Percentiles rank a stretch among this genome's conserved stretches.
Conservation (phyloP, 1,140 invertebrate genomes). For the Coptotermes formosanus region DNA sequence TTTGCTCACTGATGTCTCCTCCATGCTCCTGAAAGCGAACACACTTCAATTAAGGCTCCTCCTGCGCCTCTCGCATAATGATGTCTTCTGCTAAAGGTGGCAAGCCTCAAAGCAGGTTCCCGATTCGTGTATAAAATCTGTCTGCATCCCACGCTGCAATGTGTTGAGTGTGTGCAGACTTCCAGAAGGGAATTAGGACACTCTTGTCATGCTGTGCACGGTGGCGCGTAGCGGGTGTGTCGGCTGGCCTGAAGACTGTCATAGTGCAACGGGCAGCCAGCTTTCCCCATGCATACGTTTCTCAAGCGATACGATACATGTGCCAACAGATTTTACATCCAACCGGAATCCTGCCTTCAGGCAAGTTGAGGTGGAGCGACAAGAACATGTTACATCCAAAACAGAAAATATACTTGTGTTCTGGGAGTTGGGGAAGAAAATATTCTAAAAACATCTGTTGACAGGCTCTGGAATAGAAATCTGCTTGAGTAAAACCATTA, state of each 20-base stretch:
- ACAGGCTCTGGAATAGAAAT: neutral
- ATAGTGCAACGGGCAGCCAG: conserved; percentile 46
- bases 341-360: conserved; percentile 35
- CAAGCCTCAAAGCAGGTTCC: conserved; percentile 35
- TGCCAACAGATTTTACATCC: conserved; percentile 36
- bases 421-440: neutral
- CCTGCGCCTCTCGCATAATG: neutral
- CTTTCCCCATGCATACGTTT: conserved; percentile 39
- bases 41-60: conserved; percentile 25
- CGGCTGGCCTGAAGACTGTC: conserved; percentile 44
- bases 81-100: neutral
- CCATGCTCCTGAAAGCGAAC: conserved; percentile 35
- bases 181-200: neutral
- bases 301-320: conserved; percentile 22
- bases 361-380: conserved; percentile 16
- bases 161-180: neutral
- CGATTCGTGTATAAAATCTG: conserved; percentile 32
- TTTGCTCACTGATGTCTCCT: conserved; percentile 32
- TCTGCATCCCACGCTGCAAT: conserved; percentile 19
- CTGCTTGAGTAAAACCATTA: neutral
- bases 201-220: conserved; percentile 27
- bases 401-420: neutral
- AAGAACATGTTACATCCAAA: conserved; percentile 21
- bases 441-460: neutral
- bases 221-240: neutral